A percentile compares a stretch with the other conserved stretches of the same genome.
phyloP scores from a whole-genome alignment of 2,888 invertebrate genomes.

The Drosophila stalkeri region DNA sequence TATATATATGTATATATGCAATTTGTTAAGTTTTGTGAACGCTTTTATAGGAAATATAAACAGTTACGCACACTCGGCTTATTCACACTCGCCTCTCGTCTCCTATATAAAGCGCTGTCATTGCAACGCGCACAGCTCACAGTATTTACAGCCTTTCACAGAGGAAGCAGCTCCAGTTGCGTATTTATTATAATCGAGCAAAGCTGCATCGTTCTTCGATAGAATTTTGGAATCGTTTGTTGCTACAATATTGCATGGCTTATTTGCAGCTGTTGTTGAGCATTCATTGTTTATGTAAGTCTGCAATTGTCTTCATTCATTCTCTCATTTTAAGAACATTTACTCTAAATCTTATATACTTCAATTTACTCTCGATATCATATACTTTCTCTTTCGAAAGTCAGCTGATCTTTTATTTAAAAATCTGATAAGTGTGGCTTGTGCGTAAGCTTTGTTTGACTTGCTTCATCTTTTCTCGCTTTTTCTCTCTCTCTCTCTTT shows the following conservation, averaged over 20 bases:
- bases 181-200: too few relatives aligned
- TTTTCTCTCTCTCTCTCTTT: too few relatives aligned
- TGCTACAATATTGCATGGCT: neutral
- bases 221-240: neutral
- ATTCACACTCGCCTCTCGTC: neutral
- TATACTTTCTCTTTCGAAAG: too few relatives aligned
- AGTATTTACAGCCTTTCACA: neutral
- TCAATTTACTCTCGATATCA: too few relatives aligned
- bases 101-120: slow-evolving; percentile 19
- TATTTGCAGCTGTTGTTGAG: neutral
- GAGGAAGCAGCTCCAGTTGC: neutral
- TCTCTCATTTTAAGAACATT: too few relatives aligned
- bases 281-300: neutral
- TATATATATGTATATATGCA: too few relatives aligned
- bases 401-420: too few relatives aligned
- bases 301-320: neutral
- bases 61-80: too few relatives aligned
- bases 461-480: too few relatives aligned
- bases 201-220: neutral
- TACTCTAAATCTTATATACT: too few relatives aligned
- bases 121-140: neutral
- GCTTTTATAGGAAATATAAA: neutral
- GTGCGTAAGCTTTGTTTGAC: too few relatives aligned
- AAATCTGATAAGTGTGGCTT: too few relatives aligned
- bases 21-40: neutral